A percentile compares a stretch with the other conserved stretches of the same genome.
Conservation (phyloP, 2,888 invertebrate genomes). For the Hedychridium roseum region DNA sequence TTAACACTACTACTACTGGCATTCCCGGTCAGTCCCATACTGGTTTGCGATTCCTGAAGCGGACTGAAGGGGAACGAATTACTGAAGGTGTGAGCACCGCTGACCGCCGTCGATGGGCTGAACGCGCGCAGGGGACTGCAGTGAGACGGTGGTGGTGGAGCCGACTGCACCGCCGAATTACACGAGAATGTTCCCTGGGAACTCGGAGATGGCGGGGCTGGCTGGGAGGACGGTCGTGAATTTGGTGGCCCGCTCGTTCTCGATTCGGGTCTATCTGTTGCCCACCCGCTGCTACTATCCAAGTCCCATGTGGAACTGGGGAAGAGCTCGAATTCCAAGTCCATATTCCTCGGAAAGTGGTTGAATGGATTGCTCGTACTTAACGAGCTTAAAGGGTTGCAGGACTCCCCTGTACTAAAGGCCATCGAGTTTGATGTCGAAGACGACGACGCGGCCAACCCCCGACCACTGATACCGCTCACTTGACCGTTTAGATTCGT, state of each 20-base stretch:
- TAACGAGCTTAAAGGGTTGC: constrained; percentile 56
- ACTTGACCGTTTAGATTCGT: constrained; percentile 74
- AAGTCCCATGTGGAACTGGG: constrained; percentile 72
- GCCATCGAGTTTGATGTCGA: constrained; percentile 51
- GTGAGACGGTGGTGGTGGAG: constrained; percentile 68
- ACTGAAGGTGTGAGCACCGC: constrained; percentile 66
- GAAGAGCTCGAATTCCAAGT: constrained; percentile 75
- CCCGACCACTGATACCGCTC: constrained; percentile 52
- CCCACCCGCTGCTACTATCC: constrained; percentile 55
- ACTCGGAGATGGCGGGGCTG: constrained; percentile 66
- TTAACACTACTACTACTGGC: constrained; percentile 43
- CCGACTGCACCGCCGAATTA: constrained; percentile 66
- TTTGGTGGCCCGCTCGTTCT: constrained; percentile 71
- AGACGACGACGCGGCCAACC: constrained; percentile 43
- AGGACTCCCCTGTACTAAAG: constrained; percentile 50
- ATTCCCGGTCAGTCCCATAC: constrained; percentile 53
- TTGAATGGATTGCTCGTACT: constrained; percentile 53
- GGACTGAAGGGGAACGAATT: constrained; percentile 73
- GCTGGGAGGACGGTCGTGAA: constrained; percentile 70
- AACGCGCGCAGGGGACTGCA: constrained; percentile 64
- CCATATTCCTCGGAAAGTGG: constrained; percentile 61
- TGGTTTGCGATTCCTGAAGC: constrained; percentile 66
- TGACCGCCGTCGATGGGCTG: constrained; percentile 64
- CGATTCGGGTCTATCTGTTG: constrained; percentile 70
- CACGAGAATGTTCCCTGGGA: constrained; percentile 52